Base-by-base conservation (phyloP, 1,140 invertebrate species). In the Drosophila neocordata region DNA sequence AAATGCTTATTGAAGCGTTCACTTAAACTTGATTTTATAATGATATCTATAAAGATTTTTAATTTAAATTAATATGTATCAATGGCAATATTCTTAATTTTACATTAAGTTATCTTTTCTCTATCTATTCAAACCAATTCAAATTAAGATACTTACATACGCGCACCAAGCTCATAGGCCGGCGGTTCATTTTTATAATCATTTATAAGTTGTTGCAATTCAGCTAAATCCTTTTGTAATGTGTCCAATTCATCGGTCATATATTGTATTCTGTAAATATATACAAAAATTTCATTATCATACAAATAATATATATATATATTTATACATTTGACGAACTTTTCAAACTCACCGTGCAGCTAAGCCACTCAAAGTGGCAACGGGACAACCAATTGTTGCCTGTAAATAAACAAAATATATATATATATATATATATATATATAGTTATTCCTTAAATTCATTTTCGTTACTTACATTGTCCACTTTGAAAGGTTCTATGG, bases 181-280 rank as follows among this genome's bases (percentile, higher is more conserved):
- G 56, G 15, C 0, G 11, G 37, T 18, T 74, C 60, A 6, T 13
- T 72, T 20, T 74, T 78, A 11, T 78, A 73, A n/a, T 87, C 68
- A 6, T 78, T 51, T 3, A 87, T 56, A 5, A 82, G 27, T 5
- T 82, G 31, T 38, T 88, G 79, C 11, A 87, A 4, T 1, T 83
- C 69, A 0, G 15, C 57, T 0, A 87, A 22, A n/a, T 88, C 66
- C 6, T 27, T 22, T 18, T 31, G 65, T 0, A 88, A 67, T 0
- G 52, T 11, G 6, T 65, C 34, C 35, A 88, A 12, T 38, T 88
- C 72, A 6, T 71, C 53, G 1, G 61, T 68, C 79, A 88, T 73
- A 12, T 65, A 67, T 35, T 77, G 69, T 13, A 77, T 44, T 22
- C 57, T 82, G 55, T 11, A 34, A 5, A 59, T 53, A 12, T 0